Evolutionary conservation across 2,888 invertebrate species (phyloP).

Genomic region (Hirtodrosophila alboralis): DNA sequence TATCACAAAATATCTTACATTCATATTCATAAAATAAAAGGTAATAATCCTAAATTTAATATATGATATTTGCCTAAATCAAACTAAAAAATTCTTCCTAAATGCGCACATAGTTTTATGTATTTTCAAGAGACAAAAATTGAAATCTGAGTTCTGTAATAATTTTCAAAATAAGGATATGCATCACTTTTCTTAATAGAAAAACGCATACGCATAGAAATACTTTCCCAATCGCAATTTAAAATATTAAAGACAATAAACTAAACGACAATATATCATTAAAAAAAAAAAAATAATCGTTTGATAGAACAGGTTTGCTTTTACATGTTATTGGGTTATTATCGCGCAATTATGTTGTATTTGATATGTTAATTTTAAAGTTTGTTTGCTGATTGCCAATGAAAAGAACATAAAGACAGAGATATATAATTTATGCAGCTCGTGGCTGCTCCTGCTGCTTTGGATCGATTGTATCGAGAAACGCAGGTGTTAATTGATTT

Average conservation of each 20-base stretch:
- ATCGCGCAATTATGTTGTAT: constrained; percentile 82
- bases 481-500: constrained; percentile 78
- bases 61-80: too few species aligned
- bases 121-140: too few species aligned
- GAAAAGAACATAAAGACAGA: constrained; percentile 48
- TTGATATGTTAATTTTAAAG: constrained; percentile 80
- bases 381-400: constrained; percentile 53
- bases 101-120: too few species aligned
- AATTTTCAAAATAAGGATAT: too few species aligned
- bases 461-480: constrained; percentile 27
- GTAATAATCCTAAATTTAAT: too few species aligned
- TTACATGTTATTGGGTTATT: constrained; percentile 58
- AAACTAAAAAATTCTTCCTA: too few species aligned
- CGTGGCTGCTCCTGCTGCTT: constrained; percentile 53
- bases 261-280: constrained; percentile 23
- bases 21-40: too few species aligned
- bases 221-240: too few species aligned
- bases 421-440: constrained; percentile 71
- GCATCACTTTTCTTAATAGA: too few species aligned
- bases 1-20: too few species aligned
- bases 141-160: too few species aligned
- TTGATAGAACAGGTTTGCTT: constrained; percentile 42
- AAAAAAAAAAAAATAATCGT: background rate
- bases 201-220: too few species aligned
- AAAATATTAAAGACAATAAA: constrained; percentile 7